These are phyloP conservation scores for Apamea epomidion DNA, from an alignment of 2,888 invertebrate genomes.

Conservation along the genomic window DNA sequence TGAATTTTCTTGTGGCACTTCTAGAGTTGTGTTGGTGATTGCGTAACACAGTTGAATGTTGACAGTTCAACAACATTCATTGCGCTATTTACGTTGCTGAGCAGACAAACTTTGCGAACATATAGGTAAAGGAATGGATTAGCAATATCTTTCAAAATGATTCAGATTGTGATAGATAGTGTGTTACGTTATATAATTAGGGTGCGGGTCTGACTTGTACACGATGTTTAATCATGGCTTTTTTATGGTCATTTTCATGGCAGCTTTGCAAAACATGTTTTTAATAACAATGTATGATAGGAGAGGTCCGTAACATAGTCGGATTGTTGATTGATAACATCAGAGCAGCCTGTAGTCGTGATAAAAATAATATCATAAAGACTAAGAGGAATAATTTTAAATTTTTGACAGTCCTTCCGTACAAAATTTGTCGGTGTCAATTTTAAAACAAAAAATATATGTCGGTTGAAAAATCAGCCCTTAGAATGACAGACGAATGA, in stretches of 20 bases:
- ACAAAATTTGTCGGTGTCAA: too few species aligned
- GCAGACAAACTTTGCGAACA: not conserved
- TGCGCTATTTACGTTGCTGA: not conserved
- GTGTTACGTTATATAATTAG: not conserved
- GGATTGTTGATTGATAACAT: not conserved
- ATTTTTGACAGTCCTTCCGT: too few species aligned
- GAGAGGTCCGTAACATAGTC: not conserved
- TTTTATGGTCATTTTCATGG: not conserved
- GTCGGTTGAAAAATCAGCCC: too few species aligned
- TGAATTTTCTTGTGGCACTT: constrained; percentile 1
- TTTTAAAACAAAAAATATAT: too few species aligned
- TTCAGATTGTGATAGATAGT: too few species aligned
- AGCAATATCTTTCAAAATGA: not conserved
- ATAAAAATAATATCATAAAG: not conserved
- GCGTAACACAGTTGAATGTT: not conserved
- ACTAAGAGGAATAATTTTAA: too few species aligned
- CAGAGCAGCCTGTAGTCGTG: not conserved
- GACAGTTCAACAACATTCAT: not conserved
- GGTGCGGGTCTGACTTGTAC: not conserved
- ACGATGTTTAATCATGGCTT: not conserved
- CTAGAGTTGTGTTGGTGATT: not conserved
- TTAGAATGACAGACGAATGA: not conserved
- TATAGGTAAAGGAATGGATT: not conserved
- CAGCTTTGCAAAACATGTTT: not conserved
- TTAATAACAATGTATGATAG: not conserved